phyloP scores from a whole-genome alignment of 2,888 invertebrate genomes.

The Podabrus alpinus region DNA sequence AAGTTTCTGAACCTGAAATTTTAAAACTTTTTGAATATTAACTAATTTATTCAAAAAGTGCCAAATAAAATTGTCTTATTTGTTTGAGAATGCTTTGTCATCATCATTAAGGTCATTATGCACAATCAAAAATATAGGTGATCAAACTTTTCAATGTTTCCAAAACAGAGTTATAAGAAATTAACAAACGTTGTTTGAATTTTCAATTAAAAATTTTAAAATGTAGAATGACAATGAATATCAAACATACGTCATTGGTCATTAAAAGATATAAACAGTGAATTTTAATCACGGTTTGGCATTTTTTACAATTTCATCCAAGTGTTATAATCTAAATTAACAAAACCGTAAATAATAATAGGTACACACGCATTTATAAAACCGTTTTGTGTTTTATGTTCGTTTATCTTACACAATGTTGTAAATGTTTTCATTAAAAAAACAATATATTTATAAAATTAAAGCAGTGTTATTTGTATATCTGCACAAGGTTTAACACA shows the following conservation, averaged over 20 bases:
- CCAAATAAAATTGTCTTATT: neutral
- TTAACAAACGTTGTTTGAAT: neutral
- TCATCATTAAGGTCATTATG: neutral
- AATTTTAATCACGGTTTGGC: neutral
- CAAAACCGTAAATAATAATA: neutral
- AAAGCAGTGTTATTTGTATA: neutral
- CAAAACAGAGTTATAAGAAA: neutral
- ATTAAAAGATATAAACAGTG: neutral
- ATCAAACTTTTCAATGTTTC: neutral
- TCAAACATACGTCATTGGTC: neutral
- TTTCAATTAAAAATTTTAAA: neutral
- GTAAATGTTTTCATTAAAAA: neutral
- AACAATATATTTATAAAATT: neutral
- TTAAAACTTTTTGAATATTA: neutral
- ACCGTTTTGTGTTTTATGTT: neutral
- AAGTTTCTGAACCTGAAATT: neutral
- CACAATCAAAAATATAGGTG: neutral
- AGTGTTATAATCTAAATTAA: neutral
- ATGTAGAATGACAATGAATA: neutral
- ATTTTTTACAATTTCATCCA: neutral
- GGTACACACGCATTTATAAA: neutral
- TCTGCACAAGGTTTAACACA: neutral
- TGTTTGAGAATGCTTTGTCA: neutral
- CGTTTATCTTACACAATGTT: neutral
- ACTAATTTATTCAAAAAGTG: neutral